Evolutionary conservation across 2,113 vertebrate genomes (phyloP), one percentile per base, ranked within the genome.

Genomic region (Marmota monax): DNA sequence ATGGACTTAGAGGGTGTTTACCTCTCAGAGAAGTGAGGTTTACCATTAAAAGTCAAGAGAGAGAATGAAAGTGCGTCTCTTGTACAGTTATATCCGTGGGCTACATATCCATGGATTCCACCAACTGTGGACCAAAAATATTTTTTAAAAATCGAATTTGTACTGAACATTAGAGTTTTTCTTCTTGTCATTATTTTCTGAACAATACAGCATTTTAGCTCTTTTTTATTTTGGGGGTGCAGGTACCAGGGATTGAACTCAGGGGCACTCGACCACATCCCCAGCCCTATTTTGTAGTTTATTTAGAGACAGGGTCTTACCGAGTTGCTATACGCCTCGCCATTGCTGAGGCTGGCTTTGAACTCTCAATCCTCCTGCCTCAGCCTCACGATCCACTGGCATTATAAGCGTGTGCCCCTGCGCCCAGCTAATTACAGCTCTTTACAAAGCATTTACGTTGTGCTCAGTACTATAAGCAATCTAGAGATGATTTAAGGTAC

Each of bases 1-100:
- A 42, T 22, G 14, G 58, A 29, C 0, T 2, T 1, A 22, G 61
- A 82, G 0, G 17, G 4, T 13, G 7, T 13, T 90, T 42, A 87
- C 11, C 18, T 94, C 56, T 78, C 18, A 92, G 84, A 77, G 23
- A 88, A 86, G 45, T 34, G 53, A 95, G n/a, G 45, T 23, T 86
- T 78, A 67, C 45, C 16, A 16, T 74, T 23, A 16, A 58, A 70
- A 91, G 20, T 73, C 48, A 11, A 7, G 39, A 82, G 48, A 69
- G 72, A 84, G 7, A 27, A 58, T 72, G 20, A 53, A 37, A 34
- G 67, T 56, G n/a, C 18, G 11, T 27, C 61, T 39, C 27, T 86
- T 63, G 13, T 27, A 88, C 1, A 61, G 18, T 58, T 16, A 14
- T n/a, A 72, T 27, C 16, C 76, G 23, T 5, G 29, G 20, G 82